Evolutionary conservation across 2,797 vertebrate species (phyloP), one percentile per base, ranked within the genome.

Genomic region (Aphelocoma californica): DNA sequence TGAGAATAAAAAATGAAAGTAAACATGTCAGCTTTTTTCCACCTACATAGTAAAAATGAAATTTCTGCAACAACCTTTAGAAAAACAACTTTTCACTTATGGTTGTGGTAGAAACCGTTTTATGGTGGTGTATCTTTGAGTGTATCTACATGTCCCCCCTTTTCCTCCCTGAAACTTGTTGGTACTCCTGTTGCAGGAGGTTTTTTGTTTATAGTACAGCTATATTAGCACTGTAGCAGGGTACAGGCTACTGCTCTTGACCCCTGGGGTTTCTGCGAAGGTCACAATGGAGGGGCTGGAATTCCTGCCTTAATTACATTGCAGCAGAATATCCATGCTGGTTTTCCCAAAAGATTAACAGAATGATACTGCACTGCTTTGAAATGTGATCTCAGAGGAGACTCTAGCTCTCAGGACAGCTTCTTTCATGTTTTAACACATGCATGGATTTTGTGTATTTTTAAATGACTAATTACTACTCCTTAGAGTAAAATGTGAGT

Each of bases 331-430:
- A 73, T 81, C 79, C 47, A 18, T 47, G 13, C 67, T 78, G 44
- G 36, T 87, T 94, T 94, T 72, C 72, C 72, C 58, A 36, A 38
- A 91, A 94, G 94, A 93, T 94, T 90, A 95, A 61, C 62, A 58
- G 69, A 88, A 90, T 36, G 56, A 73, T 85, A 67, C 31, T 2
- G 6, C 24, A 2, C 62, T 64, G 65, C 86, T 95, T 97, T 96
- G 94, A 95, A 96, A 94, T 80, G 54, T 34, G 86, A 95, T 79
- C 87, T 83, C 17, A 6, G 65, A 92, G n/a, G 65, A 92, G n/a
- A 23, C 88, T 80, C n/a, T 28, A 71, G 51, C 42, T 80, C 64
- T 90, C 38, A 48, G 62, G 60, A 78, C 19, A 14, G 19, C 51
- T 70, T 84, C 50, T 90, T 89, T 90, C 34, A 48, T 75, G 72